Base-by-base conservation (phyloP, 2,113 vertebrate species). In the Chelonoidis abingdonii region DNA sequence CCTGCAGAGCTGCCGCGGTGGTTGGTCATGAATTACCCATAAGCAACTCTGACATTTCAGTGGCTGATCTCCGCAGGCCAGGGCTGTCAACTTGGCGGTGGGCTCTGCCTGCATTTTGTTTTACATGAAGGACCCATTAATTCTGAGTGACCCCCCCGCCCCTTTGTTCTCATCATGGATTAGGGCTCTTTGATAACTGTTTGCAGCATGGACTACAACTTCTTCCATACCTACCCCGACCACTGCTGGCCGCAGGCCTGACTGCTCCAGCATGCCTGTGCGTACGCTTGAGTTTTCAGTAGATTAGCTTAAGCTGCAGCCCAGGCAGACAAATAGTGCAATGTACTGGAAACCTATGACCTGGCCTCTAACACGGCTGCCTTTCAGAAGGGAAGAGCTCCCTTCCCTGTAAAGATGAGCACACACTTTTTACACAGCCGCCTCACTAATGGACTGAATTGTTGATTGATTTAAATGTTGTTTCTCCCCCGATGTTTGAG, bases 271-370 rank as follows among this genome's bases (percentile, higher is more conserved):
- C 80, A 19, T 22, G 65, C 80, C 86, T 80, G 31, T 80, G 41
- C 84, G 21, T 75, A 76, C 90, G 62, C 86, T 1, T 1, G 0
- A 75, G 75, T 75, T 94, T 4, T 13, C 84, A 75, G 44, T 83
- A 93, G 65, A 41, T 69, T n/a, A 78, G 89, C 59, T 25, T 41
- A 53, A 72, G 82, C 93, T 96, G 95, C 69, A 93, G 87, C 90
- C 92, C 44, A 87, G 92, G 95, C 92, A 93, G 91, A 83, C 59
- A 90, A 35, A 47, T 88, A 94, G 95, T 94, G 91, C 95, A 96
- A 96, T 54, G 83, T 2, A 1, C 56, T 89, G 85, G 87, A 96
- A 97, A 92, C 59, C 93, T 88, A 95, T 88, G 83, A 83, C 85
- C 12, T 54, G 69, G 96, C 93, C 95, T 96, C 90, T 85, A 89